Conservation (phyloP, 2,113 vertebrate genomes). For the Nymphicus hollandicus region DNA sequence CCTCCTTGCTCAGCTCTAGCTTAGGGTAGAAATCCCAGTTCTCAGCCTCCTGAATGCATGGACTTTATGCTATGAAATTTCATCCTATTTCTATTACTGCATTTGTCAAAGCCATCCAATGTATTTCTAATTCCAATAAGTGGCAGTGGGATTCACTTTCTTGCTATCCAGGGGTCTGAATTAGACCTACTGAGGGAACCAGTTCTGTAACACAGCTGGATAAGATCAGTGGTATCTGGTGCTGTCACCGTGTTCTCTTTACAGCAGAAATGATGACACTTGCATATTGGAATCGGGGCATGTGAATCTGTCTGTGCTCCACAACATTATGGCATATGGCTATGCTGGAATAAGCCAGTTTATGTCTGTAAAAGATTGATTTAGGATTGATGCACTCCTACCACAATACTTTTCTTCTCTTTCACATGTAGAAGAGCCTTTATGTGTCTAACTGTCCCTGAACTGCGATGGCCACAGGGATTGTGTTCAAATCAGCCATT, state of each 20-base stretch:
- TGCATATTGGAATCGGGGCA: not conserved
- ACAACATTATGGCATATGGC: not conserved
- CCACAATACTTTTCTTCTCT: not conserved
- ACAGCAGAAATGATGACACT: not conserved
- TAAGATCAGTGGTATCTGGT: not conserved
- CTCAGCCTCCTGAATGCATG: not conserved
- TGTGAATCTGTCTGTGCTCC: not conserved
- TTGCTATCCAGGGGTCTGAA: not conserved
- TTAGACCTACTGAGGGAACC: not conserved
- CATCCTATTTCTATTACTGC: not conserved
- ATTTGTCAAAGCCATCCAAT: not conserved
- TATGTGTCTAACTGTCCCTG: not conserved
- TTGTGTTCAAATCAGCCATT: not conserved
- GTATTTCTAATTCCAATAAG: not conserved
- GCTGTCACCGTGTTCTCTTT: not conserved
- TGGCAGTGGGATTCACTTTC: not conserved
- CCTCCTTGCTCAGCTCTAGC: not conserved
- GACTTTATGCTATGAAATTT: not conserved
- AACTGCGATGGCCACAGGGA: not conserved
- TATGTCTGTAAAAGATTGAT: not conserved
- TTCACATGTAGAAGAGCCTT: not conserved
- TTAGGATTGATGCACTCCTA: not conserved
- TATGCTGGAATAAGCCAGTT: not conserved
- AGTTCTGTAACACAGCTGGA: not conserved
- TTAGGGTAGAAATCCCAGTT: not conserved